phyloP scores from a whole-genome alignment of 2,888 invertebrate genomes.

The Drosophila limbata region DNA sequence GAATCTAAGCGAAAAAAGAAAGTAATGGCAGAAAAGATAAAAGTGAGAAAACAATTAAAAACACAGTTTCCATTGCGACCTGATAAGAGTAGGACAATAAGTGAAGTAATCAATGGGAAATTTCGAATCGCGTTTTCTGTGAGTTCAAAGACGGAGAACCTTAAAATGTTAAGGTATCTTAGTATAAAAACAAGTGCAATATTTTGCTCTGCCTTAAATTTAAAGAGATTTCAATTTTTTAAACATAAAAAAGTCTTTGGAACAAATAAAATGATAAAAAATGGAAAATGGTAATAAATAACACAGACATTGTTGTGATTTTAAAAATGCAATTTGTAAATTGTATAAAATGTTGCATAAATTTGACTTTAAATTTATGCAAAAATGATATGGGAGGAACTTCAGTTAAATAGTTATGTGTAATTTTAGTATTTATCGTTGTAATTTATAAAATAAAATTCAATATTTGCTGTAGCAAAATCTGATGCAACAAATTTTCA shows the following conservation, averaged over 20 bases:
- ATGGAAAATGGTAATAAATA: not conserved
- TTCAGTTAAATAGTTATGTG: not conserved
- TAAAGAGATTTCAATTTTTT: not conserved
- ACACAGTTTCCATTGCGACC: no score
- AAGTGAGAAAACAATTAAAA: no score
- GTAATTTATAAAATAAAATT: conserved; percentile 32
- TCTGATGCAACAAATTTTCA: conserved; percentile 10
- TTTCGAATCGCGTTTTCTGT: no score
- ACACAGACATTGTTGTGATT: not conserved
- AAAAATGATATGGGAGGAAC: conserved; percentile 1
- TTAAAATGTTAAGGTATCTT: no score
- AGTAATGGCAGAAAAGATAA: no score
- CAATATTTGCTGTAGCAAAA: conserved; percentile 6
- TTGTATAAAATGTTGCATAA: conserved; percentile 3
- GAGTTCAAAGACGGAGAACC: no score
- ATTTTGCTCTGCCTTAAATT: not conserved
- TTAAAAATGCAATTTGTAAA: not conserved
- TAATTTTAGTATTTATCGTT: conserved; percentile 20
- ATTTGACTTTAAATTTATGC: conserved; percentile 4
- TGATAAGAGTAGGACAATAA: no score
- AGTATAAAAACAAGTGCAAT: not conserved
- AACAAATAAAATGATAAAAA: not conserved
- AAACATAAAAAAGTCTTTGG: not conserved
- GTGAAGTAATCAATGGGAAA: no score
- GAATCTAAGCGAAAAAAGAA: no score